These are phyloP conservation scores for Falco concolor DNA, from an alignment of 2,797 vertebrate species.

Conservation along the genomic window DNA sequence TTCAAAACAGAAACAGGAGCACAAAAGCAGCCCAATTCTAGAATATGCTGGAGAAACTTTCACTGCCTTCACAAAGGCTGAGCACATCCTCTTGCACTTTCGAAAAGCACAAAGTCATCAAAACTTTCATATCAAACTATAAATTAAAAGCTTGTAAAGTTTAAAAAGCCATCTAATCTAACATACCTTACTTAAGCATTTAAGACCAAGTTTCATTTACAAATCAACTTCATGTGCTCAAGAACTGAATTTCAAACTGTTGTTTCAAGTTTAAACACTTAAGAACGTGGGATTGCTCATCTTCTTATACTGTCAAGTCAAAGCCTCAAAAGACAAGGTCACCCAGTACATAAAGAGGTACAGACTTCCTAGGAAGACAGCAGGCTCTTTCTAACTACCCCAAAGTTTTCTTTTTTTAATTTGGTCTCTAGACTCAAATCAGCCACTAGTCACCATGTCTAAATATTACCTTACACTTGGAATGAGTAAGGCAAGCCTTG, in stretches of 20 bases:
- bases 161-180: background rate
- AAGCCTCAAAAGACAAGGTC: background rate
- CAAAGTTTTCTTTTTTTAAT: background rate
- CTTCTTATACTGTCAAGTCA: background rate
- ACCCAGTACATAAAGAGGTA: background rate
- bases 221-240: background rate
- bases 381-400: background rate
- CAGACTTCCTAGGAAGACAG: background rate
- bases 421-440: background rate
- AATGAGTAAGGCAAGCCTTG: background rate
- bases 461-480: background rate
- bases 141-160: background rate
- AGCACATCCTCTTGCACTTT: slow-evolving; percentile 17
- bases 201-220: background rate
- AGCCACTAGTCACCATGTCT: background rate
- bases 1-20: background rate
- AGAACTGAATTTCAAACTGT: background rate
- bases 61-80: background rate
- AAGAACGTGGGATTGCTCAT: background rate
- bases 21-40: background rate
- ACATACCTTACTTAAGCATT: background rate
- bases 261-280: background rate
- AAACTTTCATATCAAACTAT: background rate
- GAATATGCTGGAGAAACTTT: background rate
- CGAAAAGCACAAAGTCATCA: background rate